Evolutionary conservation across 2,797 vertebrate species (phyloP).

Genomic region (Cyprinodon diabolis): DNA sequence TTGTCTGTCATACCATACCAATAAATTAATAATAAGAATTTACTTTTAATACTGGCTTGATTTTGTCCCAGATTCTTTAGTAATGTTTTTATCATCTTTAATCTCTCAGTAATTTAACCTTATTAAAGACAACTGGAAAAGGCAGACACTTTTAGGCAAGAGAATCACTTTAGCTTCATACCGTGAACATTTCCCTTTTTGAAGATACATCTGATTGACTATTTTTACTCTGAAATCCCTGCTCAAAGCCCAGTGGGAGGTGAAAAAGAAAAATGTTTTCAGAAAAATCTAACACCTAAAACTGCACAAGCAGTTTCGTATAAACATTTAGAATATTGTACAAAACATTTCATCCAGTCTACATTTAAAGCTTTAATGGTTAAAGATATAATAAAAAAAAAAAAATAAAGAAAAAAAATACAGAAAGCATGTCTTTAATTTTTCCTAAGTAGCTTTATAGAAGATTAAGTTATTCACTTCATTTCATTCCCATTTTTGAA

Average conservation of each 20-base stretch:
- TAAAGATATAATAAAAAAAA: neutral
- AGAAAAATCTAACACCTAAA: constrained; percentile 27
- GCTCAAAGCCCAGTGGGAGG: neutral
- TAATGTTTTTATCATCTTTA: neutral
- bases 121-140: neutral
- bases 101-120: neutral
- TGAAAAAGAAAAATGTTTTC: constrained; percentile 7
- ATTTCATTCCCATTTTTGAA: constrained; percentile 57
- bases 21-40: neutral
- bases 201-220: neutral
- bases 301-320: constrained; percentile 26
- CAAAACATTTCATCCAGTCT: neutral
- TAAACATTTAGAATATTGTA: constrained; percentile 4
- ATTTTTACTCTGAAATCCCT: neutral
- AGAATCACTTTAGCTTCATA: neutral
- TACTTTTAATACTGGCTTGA: neutral
- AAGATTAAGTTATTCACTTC: constrained; percentile 64
- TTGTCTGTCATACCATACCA: neutral
- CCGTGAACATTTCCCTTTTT: neutral
- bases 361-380: neutral
- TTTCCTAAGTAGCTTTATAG: constrained; percentile 51
- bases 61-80: neutral
- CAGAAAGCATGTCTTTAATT: constrained; percentile 27
- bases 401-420: constrained; percentile 29
- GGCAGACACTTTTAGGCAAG: neutral